phyloP scores from a whole-genome alignment of 1,140 invertebrate genomes.

The Tribolium castaneum region DNA sequence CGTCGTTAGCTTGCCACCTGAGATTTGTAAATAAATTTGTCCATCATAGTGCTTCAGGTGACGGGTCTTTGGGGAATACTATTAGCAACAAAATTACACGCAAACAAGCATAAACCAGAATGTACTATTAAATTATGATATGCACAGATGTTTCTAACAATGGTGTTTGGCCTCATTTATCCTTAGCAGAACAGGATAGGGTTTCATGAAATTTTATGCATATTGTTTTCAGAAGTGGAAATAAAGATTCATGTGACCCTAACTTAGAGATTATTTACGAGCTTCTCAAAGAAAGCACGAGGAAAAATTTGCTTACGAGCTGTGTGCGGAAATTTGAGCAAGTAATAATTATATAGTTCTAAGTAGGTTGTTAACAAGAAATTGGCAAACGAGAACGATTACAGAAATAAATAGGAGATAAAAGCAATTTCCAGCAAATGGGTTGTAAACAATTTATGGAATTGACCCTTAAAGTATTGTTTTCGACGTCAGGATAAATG shows the following conservation, averaged over 20 bases:
- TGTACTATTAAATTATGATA: background rate
- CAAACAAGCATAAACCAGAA: background rate
- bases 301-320: too few species aligned
- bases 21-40: background rate
- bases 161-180: background rate
- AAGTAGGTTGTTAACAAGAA: too few species aligned
- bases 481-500: too few species aligned
- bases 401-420: too few species aligned
- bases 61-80: background rate
- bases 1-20: background rate
- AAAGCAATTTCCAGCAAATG: too few species aligned
- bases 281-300: background rate
- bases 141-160: background rate
- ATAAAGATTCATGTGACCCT: background rate
- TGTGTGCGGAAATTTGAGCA: too few species aligned
- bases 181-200: background rate
- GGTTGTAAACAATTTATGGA: too few species aligned
- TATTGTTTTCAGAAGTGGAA: background rate
- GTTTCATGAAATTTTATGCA: background rate
- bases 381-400: too few species aligned
- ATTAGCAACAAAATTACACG: background rate
- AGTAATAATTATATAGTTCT: too few species aligned
- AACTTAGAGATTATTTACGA: background rate
- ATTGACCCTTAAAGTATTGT: too few species aligned
- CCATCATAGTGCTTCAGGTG: background rate